Percentiles rank a stretch among this genome's conserved stretches.
Evolutionary conservation across 2,113 vertebrate species (phyloP).

Genomic region (Solenodon paradoxus): DNA sequence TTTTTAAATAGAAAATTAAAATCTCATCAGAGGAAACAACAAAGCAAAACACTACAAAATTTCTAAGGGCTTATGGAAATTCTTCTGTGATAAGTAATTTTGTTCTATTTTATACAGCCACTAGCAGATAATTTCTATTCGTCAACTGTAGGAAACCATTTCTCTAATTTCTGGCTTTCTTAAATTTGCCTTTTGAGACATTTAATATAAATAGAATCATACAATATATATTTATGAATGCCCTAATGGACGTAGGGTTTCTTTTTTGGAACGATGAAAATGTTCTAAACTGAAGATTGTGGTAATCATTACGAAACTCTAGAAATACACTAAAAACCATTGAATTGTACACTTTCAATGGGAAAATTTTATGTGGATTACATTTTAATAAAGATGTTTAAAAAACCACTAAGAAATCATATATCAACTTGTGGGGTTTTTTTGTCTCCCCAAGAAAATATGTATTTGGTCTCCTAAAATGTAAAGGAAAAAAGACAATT

Average conservation of each 20-base stretch:
- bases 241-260: background rate
- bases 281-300: background rate
- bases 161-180: no score
- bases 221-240: no score
- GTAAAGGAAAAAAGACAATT: background rate
- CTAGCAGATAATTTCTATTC: no score
- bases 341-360: background rate
- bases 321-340: background rate
- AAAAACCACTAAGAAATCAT: background rate
- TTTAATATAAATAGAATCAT: no score
- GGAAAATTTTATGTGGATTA: background rate
- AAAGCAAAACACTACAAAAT: background rate
- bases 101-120: background rate
- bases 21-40: background rate
- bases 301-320: background rate
- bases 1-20: slow-evolving; percentile 44
- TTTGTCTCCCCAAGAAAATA: background rate
- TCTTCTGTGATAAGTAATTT: background rate
- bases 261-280: background rate
- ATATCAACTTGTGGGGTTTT: background rate
- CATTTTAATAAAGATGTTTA: background rate
- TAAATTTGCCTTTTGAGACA: no score
- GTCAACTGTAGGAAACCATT: no score
- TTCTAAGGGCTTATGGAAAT: background rate
- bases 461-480: background rate